phyloP scores from a whole-genome alignment of 1,140 invertebrate species.

The Sitobion miscanthi region DNA sequence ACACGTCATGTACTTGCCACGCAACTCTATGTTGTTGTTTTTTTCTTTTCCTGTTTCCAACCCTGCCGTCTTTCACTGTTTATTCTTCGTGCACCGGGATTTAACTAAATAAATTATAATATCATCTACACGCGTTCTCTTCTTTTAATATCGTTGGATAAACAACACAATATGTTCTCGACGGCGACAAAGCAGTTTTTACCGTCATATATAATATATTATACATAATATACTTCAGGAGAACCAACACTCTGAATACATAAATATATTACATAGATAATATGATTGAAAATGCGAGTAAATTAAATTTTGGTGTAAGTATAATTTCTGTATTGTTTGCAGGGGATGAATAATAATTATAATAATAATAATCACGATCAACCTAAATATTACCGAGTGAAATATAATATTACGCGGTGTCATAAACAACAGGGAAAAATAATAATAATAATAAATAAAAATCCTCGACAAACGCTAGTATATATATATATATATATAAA shows the following conservation, averaged over 20 bases:
- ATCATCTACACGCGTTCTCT: background rate
- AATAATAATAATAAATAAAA: slow-evolving; percentile 19
- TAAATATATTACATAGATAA: background rate
- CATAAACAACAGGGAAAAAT: background rate
- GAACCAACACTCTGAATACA: background rate
- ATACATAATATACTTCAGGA: background rate
- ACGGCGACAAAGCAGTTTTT: background rate
- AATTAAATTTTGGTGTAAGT: background rate
- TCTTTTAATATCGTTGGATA: background rate
- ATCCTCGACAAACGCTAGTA: background rate
- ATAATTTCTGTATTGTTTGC: background rate
- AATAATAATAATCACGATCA: background rate
- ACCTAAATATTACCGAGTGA: background rate
- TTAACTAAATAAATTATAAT: slow-evolving; percentile 9
- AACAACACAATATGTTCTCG: background rate
- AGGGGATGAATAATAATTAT: background rate
- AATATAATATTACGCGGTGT: background rate
- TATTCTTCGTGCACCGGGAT: background rate
- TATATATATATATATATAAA: background rate
- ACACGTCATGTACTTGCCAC: slow-evolving; percentile 1
- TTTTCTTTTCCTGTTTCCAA: background rate
- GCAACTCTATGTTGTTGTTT: background rate
- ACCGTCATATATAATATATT: background rate
- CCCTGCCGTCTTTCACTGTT: background rate
- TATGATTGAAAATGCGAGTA: background rate